phyloP scores from a whole-genome alignment of 2,797 vertebrate species.

The Sphenodon punctatus region DNA sequence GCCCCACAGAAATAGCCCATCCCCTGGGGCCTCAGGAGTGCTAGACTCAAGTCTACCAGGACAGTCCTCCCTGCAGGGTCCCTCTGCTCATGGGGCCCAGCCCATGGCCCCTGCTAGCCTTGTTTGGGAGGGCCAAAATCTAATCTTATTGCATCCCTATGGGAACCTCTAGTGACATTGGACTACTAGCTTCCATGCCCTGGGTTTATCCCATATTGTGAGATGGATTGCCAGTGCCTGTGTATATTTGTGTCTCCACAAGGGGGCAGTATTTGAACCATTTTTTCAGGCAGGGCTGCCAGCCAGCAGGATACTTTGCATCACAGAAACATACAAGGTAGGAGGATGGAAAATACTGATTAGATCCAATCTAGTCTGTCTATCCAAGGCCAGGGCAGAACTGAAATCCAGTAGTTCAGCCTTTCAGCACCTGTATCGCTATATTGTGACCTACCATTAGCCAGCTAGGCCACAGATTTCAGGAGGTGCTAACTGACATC shows the following conservation, averaged over 20 bases:
- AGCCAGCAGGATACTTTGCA: not conserved
- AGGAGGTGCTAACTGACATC: too few species aligned
- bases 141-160: too few species aligned
- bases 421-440: not conserved
- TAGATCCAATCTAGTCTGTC: not conserved
- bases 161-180: not conserved
- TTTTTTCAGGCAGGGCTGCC: not conserved
- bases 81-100: too few species aligned
- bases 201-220: fast-evolving
- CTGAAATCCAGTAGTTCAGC: not conserved
- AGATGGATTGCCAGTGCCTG: not conserved
- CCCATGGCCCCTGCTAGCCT: not conserved
- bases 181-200: not conserved
- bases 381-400: not conserved
- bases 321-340: not conserved
- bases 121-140: too few species aligned
- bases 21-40: too few species aligned
- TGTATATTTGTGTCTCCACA: not conserved
- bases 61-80: not conserved
- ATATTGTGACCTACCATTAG: not conserved
- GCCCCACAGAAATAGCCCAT: too few species aligned
- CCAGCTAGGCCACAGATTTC: too few species aligned
- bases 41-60: too few species aligned
- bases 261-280: not conserved
- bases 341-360: not conserved